phyloP scores from a whole-genome alignment of 2,113 vertebrate genomes.

The Macquaria australasica region DNA sequence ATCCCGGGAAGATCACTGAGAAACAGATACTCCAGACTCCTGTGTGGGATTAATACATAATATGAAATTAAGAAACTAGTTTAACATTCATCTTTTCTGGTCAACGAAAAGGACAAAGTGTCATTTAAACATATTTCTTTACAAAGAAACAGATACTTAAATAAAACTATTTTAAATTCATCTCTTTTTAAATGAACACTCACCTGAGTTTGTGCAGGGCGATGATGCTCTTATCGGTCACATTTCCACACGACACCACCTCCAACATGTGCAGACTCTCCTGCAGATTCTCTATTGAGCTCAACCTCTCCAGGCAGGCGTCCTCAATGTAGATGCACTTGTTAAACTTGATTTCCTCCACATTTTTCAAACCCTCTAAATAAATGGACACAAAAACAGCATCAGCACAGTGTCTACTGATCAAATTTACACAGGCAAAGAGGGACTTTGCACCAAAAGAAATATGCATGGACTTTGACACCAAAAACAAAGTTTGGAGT shows the following conservation, averaged over 20 bases:
- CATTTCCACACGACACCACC: constrained; percentile 94
- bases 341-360: constrained; percentile 91
- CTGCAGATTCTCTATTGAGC: constrained; percentile 88
- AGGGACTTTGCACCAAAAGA: not conserved
- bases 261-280: constrained; percentile 87
- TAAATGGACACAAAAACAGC: not conserved
- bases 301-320: constrained; percentile 89
- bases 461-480: not conserved
- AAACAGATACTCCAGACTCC: constrained; percentile 92
- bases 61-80: not conserved
- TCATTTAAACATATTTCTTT: not conserved
- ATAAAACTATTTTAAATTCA: not conserved
- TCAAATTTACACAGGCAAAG: not conserved
- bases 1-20: constrained; percentile 94
- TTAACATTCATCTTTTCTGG: too few species aligned
- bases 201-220: constrained; percentile 90
- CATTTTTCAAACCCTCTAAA: constrained; percentile 90
- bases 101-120: not conserved
- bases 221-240: constrained; percentile 92
- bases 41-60: constrained; percentile 68
- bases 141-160: not conserved
- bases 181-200: not conserved
- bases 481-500: not conserved
- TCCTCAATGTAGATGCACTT: constrained; percentile 96
- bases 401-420: not conserved